These are phyloP conservation scores for Acanthosepion esculentum DNA, from an alignment of 2,888 invertebrate genomes.

Conservation along the genomic window DNA sequence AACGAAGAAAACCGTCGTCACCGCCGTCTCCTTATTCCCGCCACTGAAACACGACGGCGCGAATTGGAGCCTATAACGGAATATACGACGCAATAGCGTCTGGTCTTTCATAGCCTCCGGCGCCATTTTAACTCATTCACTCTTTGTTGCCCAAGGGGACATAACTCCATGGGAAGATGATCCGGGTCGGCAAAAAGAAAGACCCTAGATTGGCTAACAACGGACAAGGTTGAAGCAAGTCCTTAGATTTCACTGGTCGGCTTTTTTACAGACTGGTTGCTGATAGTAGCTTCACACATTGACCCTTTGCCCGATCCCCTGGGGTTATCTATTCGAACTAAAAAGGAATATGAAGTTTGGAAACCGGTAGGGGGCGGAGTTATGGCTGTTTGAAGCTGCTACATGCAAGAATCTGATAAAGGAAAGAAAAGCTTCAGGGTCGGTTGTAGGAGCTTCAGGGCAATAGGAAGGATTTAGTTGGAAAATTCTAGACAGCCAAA, in stretches of 20 bases:
- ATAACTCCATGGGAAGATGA: slow-evolving; percentile 10
- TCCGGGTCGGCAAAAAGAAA: not conserved
- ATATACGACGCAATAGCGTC: not conserved
- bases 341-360: slow-evolving; percentile 8
- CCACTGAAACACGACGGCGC: not conserved
- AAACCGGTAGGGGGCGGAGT: not conserved
- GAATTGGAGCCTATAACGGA: not conserved
- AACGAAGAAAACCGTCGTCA: not conserved
- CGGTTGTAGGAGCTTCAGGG: not conserved
- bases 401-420: not conserved
- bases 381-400: not conserved
- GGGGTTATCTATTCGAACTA: not conserved
- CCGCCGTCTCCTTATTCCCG: not conserved
- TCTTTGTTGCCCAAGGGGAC: not conserved
- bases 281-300: not conserved
- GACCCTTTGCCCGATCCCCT: not conserved
- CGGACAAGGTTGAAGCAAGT: not conserved
- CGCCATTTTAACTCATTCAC: slow-evolving; percentile 15
- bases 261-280: not conserved
- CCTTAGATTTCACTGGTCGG: not conserved
- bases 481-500: not conserved
- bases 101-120: not conserved
- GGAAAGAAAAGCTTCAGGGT: not conserved
- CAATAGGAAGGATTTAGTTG: not conserved
- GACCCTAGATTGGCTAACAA: not conserved